Conservation (phyloP, 1,140 invertebrate genomes). For the Zophobas atratus region DNA sequence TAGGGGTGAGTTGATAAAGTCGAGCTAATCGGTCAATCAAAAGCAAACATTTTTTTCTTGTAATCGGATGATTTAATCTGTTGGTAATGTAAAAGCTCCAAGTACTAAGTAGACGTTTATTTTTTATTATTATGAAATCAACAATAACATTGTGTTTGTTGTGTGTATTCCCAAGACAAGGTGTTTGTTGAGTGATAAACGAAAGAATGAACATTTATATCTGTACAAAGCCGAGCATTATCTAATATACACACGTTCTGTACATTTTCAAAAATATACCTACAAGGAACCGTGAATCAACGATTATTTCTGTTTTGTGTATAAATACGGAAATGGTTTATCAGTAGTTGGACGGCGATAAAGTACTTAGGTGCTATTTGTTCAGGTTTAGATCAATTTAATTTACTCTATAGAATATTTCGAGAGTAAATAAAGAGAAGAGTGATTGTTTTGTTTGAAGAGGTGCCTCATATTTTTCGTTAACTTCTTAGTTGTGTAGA, state of each 20-base stretch:
- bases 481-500: not conserved
- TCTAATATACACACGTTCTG: conserved; percentile 43
- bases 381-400: conserved; percentile 48
- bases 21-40: conserved; percentile 34
- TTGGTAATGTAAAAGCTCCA: not conserved
- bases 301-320: conserved; percentile 40
- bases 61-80: conserved; percentile 14
- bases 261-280: conserved; percentile 46
- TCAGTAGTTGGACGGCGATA: conserved; percentile 44
- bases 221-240: conserved; percentile 36
- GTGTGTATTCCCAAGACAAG: conserved; percentile 44
- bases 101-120: conserved; percentile 1
- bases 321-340: conserved; percentile 47
- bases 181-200: conserved; percentile 46
- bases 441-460: conserved; percentile 34
- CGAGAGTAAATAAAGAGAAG: conserved; percentile 27
- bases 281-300: conserved; percentile 40
- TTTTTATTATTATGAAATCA: conserved; percentile 43
- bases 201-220: conserved; percentile 46
- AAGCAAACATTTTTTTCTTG: conserved; percentile 36
- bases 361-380: conserved; percentile 45
- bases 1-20: conserved; percentile 1
- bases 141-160: conserved; percentile 45
- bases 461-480: conserved; percentile 21
- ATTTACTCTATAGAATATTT: conserved; percentile 35